phyloP scores from a whole-genome alignment of 2,797 vertebrate genomes.

The Chelonia mydas region DNA sequence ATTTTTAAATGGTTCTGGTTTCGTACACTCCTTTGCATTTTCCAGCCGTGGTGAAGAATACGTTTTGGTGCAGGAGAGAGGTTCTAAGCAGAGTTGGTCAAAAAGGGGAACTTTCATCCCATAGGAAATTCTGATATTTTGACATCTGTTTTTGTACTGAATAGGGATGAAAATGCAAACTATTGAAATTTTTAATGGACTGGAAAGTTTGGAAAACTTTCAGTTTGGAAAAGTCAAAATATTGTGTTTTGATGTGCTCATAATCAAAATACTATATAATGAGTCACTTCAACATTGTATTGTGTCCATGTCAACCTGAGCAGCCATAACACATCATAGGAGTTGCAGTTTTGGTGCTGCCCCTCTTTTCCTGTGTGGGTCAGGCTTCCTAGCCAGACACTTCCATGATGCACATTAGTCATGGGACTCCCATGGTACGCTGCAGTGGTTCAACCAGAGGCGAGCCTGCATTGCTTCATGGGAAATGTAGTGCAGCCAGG shows the following conservation, averaged over 20 bases:
- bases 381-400: background rate
- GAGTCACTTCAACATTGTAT: background rate
- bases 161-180: background rate
- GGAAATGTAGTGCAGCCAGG: no score
- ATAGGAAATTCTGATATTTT: background rate
- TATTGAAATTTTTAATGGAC: background rate
- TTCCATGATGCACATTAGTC: background rate
- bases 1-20: background rate
- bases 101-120: background rate
- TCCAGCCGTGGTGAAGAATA: background rate
- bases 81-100: background rate
- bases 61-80: background rate
- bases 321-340: background rate
- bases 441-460: no score
- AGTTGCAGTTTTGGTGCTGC: no score
- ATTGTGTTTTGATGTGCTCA: background rate
- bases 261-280: fast-evolving
- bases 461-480: no score
- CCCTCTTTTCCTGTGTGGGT: background rate
- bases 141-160: background rate
- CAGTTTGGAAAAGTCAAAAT: background rate
- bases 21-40: background rate
- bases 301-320: background rate
- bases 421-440: no score
- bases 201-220: fast-evolving